A percentile compares a stretch with the other conserved stretches of the same genome.
Evolutionary conservation across 2,113 vertebrate species (phyloP).

Genomic region (Tauraco erythrolophus): DNA sequence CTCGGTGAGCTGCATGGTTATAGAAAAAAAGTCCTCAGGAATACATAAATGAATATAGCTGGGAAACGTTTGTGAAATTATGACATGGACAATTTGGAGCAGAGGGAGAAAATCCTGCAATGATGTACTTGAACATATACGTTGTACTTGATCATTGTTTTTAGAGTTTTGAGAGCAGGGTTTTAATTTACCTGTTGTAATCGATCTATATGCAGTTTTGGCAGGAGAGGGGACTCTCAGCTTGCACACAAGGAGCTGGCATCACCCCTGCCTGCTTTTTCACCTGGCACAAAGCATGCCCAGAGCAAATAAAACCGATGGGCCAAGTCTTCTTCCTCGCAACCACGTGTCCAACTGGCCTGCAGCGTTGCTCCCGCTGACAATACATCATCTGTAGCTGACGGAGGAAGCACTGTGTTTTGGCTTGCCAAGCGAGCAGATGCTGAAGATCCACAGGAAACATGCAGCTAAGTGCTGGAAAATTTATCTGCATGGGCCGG

Average conservation of each 20-base stretch:
- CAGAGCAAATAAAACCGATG: background rate
- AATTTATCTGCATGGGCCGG: background rate
- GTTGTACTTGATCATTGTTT: background rate
- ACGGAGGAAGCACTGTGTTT: background rate
- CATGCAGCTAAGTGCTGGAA: background rate
- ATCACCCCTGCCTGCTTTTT: background rate
- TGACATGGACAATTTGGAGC: background rate
- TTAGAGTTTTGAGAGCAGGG: background rate
- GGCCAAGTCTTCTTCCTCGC: background rate
- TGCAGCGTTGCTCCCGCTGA: background rate
- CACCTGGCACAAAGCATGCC: background rate
- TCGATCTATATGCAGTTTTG: background rate
- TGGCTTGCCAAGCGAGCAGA: background rate
- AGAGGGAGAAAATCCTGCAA: background rate
- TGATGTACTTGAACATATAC: background rate
- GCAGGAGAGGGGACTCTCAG: background rate
- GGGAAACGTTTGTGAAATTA: background rate
- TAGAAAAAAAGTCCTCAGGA: background rate
- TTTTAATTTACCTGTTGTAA: background rate
- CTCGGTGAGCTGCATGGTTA: fast-evolving
- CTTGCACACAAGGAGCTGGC: background rate
- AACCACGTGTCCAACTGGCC: fast-evolving
- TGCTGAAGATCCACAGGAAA: background rate
- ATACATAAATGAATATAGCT: background rate
- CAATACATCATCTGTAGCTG: background rate